A percentile compares a stretch with the other conserved stretches of the same genome.
Evolutionary conservation across 2,888 invertebrate species (phyloP).

Genomic region (Sphecodes monilicornis): DNA sequence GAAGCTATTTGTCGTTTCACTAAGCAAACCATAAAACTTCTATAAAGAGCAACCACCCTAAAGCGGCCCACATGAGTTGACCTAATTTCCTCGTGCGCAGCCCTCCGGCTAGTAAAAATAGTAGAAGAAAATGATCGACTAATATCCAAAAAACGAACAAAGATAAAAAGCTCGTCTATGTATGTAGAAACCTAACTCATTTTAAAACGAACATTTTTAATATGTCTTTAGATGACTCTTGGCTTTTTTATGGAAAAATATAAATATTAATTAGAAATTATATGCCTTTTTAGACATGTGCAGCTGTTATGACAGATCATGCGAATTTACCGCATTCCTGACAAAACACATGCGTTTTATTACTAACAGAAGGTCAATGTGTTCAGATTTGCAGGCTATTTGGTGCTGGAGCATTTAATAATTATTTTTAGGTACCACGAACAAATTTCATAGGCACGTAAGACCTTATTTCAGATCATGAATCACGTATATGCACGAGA

Average conservation of each 20-base stretch:
- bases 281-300: neutral
- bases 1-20: neutral
- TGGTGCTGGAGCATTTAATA: neutral
- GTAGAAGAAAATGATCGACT: neutral
- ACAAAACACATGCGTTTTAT: neutral
- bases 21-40: neutral
- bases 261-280: neutral
- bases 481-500: too few species aligned
- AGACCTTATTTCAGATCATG: too few species aligned
- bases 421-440: neutral
- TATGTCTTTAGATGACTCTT: neutral
- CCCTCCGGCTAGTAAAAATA: neutral
- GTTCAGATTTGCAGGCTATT: neutral
- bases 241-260: neutral
- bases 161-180: neutral
- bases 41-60: neutral
- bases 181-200: neutral
- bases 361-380: neutral
- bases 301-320: neutral
- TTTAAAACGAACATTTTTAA: neutral
- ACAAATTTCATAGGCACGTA: too few species aligned
- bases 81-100: neutral
- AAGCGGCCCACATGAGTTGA: neutral
- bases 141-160: neutral
- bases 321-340: neutral